Percentiles rank a stretch among this genome's conserved stretches.
phyloP scores from a whole-genome alignment of 2,113 vertebrate species.

The Empidonax alnorum region DNA sequence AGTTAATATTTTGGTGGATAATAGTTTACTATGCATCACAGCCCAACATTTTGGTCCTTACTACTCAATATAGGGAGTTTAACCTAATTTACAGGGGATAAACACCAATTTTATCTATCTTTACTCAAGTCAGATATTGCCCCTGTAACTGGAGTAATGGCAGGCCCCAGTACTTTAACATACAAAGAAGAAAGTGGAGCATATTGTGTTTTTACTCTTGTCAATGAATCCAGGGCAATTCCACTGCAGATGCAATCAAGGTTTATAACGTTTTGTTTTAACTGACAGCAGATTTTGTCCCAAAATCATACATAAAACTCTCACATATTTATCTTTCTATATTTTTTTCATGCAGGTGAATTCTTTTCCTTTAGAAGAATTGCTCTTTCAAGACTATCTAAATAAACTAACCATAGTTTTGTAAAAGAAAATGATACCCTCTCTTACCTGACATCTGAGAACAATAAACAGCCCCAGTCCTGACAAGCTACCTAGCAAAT shows the following conservation, averaged over 20 bases:
- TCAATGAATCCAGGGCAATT: not conserved
- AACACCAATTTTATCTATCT: not conserved
- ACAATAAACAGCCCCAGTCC: not conserved
- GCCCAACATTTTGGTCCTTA: not conserved
- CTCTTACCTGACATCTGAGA: not conserved
- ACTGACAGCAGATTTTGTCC: not conserved
- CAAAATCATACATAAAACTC: not conserved
- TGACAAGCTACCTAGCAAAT: not conserved
- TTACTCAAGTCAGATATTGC: not conserved
- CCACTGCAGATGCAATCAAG: not conserved
- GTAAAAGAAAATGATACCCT: not conserved
- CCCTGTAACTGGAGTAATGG: not conserved
- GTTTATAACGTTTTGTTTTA: not conserved
- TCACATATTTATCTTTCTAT: not conserved
- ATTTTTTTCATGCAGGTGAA: not conserved
- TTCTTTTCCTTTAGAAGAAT: not conserved
- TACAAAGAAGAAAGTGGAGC: not conserved
- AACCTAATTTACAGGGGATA: not conserved
- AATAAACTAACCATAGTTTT: not conserved
- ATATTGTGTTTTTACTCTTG: not conserved
- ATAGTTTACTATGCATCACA: not conserved
- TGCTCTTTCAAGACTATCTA: not conserved
- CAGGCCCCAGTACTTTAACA: not conserved
- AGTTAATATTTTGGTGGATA: not conserved
- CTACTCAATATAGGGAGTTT: not conserved